Evolutionary conservation across 2,888 invertebrate genomes (phyloP).

Genomic region (Blastobasis lacticolella): DNA sequence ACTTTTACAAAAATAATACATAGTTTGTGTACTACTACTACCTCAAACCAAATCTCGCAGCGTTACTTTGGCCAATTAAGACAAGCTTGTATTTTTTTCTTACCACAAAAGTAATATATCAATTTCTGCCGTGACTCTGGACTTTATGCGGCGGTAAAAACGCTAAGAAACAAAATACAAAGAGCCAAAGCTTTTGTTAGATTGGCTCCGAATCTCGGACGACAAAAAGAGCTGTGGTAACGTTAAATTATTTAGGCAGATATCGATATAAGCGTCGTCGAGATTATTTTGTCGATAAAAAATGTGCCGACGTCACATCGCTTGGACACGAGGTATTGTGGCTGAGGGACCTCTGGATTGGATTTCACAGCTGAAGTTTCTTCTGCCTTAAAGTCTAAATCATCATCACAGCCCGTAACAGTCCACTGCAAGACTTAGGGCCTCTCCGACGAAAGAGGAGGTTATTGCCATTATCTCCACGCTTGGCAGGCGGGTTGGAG

Average conservation of each 20-base stretch:
- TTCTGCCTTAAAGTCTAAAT: too few species aligned
- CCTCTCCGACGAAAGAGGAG: too few species aligned
- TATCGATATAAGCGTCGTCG: constrained; percentile 51
- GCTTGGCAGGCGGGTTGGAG: too few species aligned
- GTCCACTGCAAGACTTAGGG: too few species aligned
- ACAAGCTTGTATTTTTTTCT: neutral
- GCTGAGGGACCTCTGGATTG: constrained; percentile 1
- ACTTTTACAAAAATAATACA: too few species aligned
- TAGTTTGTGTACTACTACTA: neutral
- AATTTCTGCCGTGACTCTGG: neutral
- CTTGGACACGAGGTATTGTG: constrained; percentile 24
- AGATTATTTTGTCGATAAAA: constrained; percentile 51
- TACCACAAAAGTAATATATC: neutral
- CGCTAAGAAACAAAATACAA: neutral
- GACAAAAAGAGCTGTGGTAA: constrained; percentile 42
- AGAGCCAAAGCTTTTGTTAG: neutral
- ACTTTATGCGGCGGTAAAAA: neutral
- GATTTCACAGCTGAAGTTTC: neutral
- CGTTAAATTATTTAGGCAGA: constrained; percentile 49
- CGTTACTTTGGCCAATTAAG: neutral
- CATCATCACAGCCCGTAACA: too few species aligned
- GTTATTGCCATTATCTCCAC: too few species aligned
- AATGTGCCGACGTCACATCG: constrained; percentile 50
- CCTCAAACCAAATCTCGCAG: neutral
- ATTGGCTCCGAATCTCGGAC: constrained; percentile 20